Evolutionary conservation across 2,113 vertebrate genomes (phyloP).

Genomic region (Camelus dromedarius): DNA sequence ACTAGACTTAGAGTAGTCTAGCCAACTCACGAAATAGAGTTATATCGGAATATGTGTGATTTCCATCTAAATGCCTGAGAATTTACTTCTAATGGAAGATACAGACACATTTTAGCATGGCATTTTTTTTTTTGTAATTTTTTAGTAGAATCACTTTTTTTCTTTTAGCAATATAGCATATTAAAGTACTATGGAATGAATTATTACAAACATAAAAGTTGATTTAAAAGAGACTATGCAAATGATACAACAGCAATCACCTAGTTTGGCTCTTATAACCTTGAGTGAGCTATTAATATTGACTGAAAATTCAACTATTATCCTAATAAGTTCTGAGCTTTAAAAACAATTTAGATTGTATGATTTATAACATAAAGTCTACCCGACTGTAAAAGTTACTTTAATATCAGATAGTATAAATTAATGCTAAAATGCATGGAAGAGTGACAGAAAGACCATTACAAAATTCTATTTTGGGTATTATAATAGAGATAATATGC

Average conservation of each 20-base stretch:
- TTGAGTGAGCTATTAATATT: slow-evolving; percentile 71
- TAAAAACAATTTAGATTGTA: slow-evolving; percentile 68
- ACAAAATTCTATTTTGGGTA: slow-evolving; percentile 87
- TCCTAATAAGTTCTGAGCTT: slow-evolving; percentile 64
- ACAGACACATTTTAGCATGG: background rate
- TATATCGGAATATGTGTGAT: slow-evolving; percentile 34
- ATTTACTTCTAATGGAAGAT: background rate
- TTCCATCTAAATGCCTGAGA: slow-evolving; percentile 42
- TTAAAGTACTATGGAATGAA: background rate
- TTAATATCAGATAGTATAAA: slow-evolving; percentile 81
- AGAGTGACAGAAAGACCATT: slow-evolving; percentile 87
- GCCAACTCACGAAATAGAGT: slow-evolving; percentile 9
- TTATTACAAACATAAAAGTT: slow-evolving; percentile 53
- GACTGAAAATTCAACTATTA: slow-evolving; percentile 53
- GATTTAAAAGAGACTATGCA: slow-evolving; percentile 55
- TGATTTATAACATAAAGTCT: slow-evolving; percentile 69
- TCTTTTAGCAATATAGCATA: background rate
- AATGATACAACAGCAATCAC: slow-evolving; percentile 39
- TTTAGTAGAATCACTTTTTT: slow-evolving; percentile 28
- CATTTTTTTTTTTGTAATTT: slow-evolving; percentile 56
- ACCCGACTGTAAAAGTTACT: slow-evolving; percentile 81
- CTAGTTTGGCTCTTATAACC: slow-evolving; percentile 58
- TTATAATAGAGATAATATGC: slow-evolving; percentile 88
- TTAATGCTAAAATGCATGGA: slow-evolving; percentile 80
- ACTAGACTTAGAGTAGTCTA: background rate